These are phyloP conservation scores for Conus betulinus DNA, from an alignment of 1,140 invertebrate genomes.

Conservation along the genomic window DNA sequence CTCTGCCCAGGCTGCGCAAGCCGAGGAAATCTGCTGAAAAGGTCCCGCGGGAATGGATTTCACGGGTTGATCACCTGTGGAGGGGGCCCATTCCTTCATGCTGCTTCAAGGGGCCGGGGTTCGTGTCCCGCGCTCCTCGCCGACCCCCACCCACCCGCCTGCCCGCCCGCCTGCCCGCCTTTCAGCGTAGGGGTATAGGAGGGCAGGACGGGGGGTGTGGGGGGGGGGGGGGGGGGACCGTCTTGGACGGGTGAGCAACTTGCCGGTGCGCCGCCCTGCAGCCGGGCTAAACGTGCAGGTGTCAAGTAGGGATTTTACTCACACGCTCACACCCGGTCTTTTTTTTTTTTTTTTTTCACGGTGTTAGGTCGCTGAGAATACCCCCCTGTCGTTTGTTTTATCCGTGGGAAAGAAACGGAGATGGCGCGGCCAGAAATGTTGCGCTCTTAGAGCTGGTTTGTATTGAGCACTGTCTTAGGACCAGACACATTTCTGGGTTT, in stretches of 20 bases:
- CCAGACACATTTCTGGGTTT: too few relatives aligned
- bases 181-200: too few relatives aligned
- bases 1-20: neutral
- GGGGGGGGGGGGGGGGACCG: neutral
- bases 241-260: neutral
- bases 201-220: neutral
- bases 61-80: constrained; percentile 4
- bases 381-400: too few relatives aligned
- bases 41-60: constrained; percentile 12
- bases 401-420: too few relatives aligned
- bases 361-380: too few relatives aligned
- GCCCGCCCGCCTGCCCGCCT: too few relatives aligned
- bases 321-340: too few relatives aligned
- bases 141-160: neutral
- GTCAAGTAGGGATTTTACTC: neutral
- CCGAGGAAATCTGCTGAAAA: constrained; percentile 20
- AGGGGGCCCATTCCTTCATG: constrained; percentile 1
- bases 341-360: too few relatives aligned
- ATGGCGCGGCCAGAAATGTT: too few relatives aligned
- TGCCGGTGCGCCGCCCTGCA: neutral
- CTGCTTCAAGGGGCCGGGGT: neutral
- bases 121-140: neutral
- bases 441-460: too few relatives aligned
- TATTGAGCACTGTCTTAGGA: too few relatives aligned
- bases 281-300: constrained; percentile 19